phyloP scores from a whole-genome alignment of 2,113 vertebrate species.

The Canis aureus region DNA sequence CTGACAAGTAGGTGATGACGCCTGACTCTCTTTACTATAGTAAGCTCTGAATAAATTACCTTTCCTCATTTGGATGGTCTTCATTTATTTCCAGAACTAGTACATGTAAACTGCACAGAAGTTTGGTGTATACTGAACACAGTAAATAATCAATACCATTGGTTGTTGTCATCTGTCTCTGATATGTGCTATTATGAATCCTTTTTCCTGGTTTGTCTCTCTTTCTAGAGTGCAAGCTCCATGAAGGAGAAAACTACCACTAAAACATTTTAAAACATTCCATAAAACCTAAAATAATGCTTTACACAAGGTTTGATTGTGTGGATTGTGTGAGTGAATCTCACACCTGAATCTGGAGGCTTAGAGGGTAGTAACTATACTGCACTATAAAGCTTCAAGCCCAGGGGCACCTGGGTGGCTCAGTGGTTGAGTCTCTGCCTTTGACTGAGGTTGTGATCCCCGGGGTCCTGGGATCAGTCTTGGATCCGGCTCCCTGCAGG shows the following conservation, averaged over 20 bases:
- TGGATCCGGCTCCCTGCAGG: too few species aligned
- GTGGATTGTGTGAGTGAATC: neutral
- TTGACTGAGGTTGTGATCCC: too few species aligned
- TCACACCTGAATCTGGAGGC: neutral
- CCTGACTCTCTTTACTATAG: neutral
- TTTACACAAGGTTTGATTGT: rapidly evolving
- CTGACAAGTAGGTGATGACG: neutral
- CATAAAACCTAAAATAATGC: neutral
- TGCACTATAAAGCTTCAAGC: neutral
- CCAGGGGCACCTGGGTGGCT: too few species aligned
- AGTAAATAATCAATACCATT: neutral
- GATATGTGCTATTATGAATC: neutral
- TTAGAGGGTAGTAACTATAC: too few species aligned
- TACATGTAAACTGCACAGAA: neutral
- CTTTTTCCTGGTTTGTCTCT: neutral
- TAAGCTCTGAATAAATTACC: neutral
- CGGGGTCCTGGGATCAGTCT: too few species aligned
- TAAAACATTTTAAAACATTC: neutral
- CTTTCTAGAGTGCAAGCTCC: neutral
- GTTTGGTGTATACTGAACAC: neutral
- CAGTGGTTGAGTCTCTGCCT: too few species aligned
- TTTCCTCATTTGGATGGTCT: neutral
- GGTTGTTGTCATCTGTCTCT: neutral
- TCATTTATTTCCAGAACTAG: neutral
- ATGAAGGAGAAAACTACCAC: neutral